phyloP scores from a whole-genome alignment of 2,113 vertebrate genomes.

The Rhabdomys dilectus region DNA sequence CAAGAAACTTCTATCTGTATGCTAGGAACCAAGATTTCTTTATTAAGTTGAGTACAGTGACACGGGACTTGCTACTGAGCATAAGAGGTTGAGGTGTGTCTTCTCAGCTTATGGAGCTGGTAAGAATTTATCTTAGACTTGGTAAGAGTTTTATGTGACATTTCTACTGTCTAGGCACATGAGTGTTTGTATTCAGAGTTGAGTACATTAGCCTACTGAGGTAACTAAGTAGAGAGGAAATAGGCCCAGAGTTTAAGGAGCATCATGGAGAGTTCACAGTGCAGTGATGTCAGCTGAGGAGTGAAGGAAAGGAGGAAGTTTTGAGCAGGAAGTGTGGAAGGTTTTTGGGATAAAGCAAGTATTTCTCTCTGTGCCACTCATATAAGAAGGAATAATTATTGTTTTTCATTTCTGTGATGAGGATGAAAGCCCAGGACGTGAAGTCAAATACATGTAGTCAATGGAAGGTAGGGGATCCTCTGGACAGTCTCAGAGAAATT shows the following conservation, averaged over 20 bases:
- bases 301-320: background rate
- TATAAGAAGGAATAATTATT: rapidly evolving
- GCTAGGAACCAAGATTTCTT: background rate
- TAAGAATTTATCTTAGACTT: background rate
- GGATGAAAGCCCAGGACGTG: background rate
- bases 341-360: background rate
- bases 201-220: background rate
- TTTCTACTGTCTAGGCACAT: rapidly evolving
- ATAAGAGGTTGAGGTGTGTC: background rate
- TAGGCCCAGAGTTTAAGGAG: background rate
- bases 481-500: too few relatives aligned
- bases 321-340: background rate
- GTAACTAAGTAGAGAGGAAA: background rate
- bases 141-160: background rate
- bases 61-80: background rate
- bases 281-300: rapidly evolving
- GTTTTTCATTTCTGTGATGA: background rate
- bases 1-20: background rate
- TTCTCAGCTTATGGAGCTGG: background rate
- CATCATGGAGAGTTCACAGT: background rate
- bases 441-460: background rate
- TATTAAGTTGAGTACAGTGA: background rate
- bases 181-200: background rate
- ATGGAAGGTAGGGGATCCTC: too few relatives aligned
- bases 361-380: background rate